A percentile compares a stretch with the other conserved stretches of the same genome.
Conservation (phyloP, 2,113 vertebrate species). For the Cryptotis parvus region DNA sequence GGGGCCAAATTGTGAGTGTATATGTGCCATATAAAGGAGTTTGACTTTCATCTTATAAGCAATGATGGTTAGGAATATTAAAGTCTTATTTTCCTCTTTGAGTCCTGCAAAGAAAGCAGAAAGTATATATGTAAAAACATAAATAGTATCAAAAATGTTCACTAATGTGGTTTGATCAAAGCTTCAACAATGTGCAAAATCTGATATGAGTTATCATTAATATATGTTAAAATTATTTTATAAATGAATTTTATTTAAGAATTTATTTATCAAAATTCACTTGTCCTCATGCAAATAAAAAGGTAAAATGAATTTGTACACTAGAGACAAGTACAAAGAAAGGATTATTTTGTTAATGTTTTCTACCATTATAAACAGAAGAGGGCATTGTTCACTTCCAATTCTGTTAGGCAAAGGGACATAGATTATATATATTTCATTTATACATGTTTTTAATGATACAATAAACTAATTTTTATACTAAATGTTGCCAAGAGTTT, state of each 20-base stretch:
- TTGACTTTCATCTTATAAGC: no score
- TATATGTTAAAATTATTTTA: no score
- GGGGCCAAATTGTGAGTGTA: no score
- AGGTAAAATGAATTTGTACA: background rate
- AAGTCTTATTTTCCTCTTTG: no score
- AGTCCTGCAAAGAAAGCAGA: no score
- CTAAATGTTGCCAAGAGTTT: background rate
- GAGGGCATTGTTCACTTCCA: background rate
- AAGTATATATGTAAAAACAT: no score
- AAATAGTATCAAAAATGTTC: no score
- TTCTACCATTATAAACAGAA: background rate
- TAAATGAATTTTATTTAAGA: slow-evolving; percentile 5
- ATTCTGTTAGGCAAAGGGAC: background rate
- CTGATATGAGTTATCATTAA: no score
- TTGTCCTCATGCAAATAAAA: background rate
- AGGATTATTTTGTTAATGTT: background rate
- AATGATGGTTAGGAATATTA: no score
- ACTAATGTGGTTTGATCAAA: no score
- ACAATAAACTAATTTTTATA: background rate
- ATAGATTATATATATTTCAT: background rate
- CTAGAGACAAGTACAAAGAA: background rate
- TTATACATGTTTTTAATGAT: background rate
- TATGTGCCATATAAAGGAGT: no score
- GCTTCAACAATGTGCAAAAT: no score
- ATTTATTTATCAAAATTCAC: slow-evolving; percentile 25